Evolutionary conservation across 1,140 invertebrate genomes (phyloP).

Genomic region (Globodera rostochiensis): DNA sequence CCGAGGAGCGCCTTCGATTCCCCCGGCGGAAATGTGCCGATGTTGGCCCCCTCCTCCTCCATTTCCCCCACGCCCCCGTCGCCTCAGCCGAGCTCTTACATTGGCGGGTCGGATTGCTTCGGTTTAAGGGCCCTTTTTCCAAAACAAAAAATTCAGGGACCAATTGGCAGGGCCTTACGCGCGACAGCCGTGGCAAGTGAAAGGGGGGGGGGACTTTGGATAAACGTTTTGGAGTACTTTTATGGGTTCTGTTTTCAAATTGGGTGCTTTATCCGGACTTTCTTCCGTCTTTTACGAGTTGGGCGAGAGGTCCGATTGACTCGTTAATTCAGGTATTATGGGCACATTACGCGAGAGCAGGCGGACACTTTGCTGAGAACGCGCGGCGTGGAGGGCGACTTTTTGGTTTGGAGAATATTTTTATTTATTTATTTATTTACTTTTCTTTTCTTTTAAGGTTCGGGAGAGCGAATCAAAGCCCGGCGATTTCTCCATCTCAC

Average conservation of each 20-base stretch:
- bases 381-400: slow-evolving; percentile 93
- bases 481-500: slow-evolving; percentile 95
- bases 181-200: slow-evolving; percentile 82
- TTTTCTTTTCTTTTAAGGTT: slow-evolving; percentile 5
- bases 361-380: slow-evolving; percentile 91
- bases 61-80: slow-evolving; percentile 19
- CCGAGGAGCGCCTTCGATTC: slow-evolving; percentile 16
- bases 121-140: not conserved
- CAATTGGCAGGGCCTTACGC: slow-evolving; percentile 73
- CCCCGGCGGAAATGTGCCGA: not conserved
- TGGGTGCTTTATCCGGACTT: too few relatives aligned
- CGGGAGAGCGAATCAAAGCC: slow-evolving; percentile 72
- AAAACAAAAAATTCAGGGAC: slow-evolving; percentile 47
- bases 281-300: too few relatives aligned
- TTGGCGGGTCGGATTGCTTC: not conserved
- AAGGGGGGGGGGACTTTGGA: too few relatives aligned
- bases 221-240: too few relatives aligned
- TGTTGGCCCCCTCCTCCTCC: slow-evolving; percentile 1
- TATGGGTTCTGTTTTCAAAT: too few relatives aligned
- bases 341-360: slow-evolving; percentile 86
- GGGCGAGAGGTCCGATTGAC: too few relatives aligned
- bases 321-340: slow-evolving; percentile 70
- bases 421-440: slow-evolving; percentile 74
- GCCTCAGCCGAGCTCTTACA: slow-evolving; percentile 18
- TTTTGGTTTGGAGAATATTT: slow-evolving; percentile 92